Conservation (phyloP, 2,888 invertebrate genomes). For the Euphydryas editha region DNA sequence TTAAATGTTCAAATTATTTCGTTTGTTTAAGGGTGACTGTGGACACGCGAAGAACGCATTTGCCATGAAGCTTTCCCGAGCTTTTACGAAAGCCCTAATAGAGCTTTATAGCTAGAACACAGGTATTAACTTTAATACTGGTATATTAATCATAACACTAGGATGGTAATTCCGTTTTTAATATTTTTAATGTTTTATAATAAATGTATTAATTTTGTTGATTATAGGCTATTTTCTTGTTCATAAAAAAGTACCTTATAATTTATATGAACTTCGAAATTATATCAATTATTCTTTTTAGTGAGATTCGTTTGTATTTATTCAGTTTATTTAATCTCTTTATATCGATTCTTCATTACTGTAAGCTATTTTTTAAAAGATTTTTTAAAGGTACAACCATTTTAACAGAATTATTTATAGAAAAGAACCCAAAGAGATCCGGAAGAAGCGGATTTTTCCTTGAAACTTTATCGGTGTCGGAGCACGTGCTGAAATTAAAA, state of each 20-base stretch:
- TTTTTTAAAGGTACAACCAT: too few relatives aligned
- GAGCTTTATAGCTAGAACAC: constrained; percentile 8
- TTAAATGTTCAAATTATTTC: constrained; percentile 20
- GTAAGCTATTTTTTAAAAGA: background rate
- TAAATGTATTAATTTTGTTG: background rate
- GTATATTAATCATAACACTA: constrained; percentile 4
- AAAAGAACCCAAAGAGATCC: too few relatives aligned
- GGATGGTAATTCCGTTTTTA: background rate
- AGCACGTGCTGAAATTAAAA: too few relatives aligned
- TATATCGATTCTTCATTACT: background rate
- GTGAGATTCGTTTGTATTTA: too few relatives aligned
- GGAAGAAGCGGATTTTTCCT: too few relatives aligned
- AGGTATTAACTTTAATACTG: constrained; percentile 7
- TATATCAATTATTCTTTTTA: too few relatives aligned
- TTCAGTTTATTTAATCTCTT: too few relatives aligned
- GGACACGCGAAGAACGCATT: constrained; percentile 32
- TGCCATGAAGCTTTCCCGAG: constrained; percentile 5
- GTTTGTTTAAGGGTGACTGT: constrained; percentile 10
- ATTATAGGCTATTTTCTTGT: background rate
- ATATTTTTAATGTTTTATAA: background rate
- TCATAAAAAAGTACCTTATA: too few relatives aligned
- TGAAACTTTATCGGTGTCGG: too few relatives aligned
- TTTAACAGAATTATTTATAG: too few relatives aligned
- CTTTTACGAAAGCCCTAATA: constrained; percentile 14
- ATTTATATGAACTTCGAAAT: too few relatives aligned